A percentile compares a stretch with the other conserved stretches of the same genome.
phyloP scores from a whole-genome alignment of 1,140 invertebrate genomes.

The Bombus polaris region DNA sequence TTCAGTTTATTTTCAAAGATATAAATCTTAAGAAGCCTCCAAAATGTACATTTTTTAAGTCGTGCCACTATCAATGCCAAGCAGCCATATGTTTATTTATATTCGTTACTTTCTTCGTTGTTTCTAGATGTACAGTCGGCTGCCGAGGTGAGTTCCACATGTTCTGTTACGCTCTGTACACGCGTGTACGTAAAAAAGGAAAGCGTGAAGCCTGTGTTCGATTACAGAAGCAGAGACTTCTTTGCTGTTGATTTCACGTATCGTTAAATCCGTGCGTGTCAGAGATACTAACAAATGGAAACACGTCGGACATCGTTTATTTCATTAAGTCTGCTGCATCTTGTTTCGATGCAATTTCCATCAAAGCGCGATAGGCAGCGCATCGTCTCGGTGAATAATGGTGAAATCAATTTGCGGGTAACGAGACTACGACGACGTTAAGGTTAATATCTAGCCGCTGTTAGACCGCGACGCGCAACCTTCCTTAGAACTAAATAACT shows the following conservation, averaged over 20 bases:
- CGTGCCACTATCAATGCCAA: no score
- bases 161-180: no score
- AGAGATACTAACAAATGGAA: background rate
- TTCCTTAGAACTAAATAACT: slow-evolving; percentile 46
- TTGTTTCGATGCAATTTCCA: background rate
- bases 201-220: background rate
- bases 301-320: background rate
- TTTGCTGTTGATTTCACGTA: background rate
- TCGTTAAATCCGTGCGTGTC: background rate
- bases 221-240: background rate
- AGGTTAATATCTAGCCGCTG: slow-evolving; percentile 39
- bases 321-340: slow-evolving; percentile 18
- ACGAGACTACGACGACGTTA: slow-evolving; percentile 37
- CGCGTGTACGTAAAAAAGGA: background rate
- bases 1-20: no score
- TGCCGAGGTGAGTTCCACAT: no score
- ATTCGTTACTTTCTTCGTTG: no score
- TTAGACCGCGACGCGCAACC: slow-evolving; percentile 16
- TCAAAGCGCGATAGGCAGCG: slow-evolving; percentile 28
- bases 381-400: slow-evolving; percentile 33
- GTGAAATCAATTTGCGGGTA: slow-evolving; percentile 45
- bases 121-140: no score
- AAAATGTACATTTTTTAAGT: no score
- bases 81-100: no score
- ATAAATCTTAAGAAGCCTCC: no score